These are phyloP conservation scores for Prosopocoilus inquinatus DNA, from an alignment of 2,888 invertebrate species.

Conservation along the genomic window DNA sequence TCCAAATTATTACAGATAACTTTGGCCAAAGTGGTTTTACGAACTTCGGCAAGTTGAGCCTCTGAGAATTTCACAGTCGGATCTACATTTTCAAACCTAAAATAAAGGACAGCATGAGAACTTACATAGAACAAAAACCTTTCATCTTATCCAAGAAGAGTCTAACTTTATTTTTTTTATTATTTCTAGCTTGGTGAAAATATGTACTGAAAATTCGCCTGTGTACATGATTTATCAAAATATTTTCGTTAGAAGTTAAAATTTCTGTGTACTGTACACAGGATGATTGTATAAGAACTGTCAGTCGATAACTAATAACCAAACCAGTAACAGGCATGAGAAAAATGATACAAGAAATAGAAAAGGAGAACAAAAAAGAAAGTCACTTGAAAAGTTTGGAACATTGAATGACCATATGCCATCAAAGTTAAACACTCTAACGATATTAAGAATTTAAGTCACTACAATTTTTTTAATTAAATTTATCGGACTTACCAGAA, in stretches of 20 bases:
- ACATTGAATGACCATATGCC: no score
- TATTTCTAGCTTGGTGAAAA: no score
- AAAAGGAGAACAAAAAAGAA: no score
- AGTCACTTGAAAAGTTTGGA: no score
- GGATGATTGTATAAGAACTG: neutral
- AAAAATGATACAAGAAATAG: no score
- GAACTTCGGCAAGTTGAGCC: constrained; percentile 82
- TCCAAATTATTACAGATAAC: constrained; percentile 90
- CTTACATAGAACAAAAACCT: constrained; percentile 15
- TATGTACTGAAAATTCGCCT: no score
- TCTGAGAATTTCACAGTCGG: constrained; percentile 77
- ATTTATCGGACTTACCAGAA: constrained; percentile 68
- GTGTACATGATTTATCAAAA: no score
- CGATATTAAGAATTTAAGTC: neutral
- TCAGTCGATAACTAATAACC: neutral
- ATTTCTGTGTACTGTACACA: no score
- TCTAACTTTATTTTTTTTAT: no score
- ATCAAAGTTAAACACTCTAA: no score
- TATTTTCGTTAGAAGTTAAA: no score
- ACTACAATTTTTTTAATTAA: neutral
- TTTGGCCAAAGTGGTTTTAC: constrained; percentile 82
- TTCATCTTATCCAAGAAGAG: neutral
- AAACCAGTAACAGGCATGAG: no score
- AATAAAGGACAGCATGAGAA: neutral
- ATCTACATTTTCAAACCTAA: constrained; percentile 79